Evolutionary conservation across 2,113 vertebrate species (phyloP).

Genomic region (Rallus limicola): DNA sequence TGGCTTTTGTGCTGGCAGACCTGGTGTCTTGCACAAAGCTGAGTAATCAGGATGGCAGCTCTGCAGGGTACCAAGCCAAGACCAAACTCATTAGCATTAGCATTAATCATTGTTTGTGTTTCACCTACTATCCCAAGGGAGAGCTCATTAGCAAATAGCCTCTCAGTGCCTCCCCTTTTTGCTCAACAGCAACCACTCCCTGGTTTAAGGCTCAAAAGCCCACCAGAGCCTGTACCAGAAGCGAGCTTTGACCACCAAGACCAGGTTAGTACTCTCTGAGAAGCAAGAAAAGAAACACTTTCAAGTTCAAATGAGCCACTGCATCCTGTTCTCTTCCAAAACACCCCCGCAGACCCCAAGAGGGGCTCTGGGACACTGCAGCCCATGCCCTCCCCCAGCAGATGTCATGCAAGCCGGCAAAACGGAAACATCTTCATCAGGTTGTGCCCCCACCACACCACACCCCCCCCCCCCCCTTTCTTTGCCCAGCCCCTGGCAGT

Average conservation of each 20-base stretch:
- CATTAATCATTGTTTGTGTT: slow-evolving; percentile 39
- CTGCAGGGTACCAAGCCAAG: neutral
- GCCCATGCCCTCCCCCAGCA: neutral
- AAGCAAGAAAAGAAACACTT: neutral
- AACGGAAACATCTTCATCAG: slow-evolving; percentile 26
- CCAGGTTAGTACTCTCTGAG: neutral
- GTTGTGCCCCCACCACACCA: no score
- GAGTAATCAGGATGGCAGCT: neutral
- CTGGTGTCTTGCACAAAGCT: neutral
- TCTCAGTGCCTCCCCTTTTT: neutral
- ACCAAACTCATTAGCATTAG: neutral
- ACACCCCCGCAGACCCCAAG: neutral
- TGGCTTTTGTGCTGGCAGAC: neutral
- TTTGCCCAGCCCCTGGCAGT: neutral
- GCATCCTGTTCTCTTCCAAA: neutral
- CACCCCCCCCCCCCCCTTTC: neutral
- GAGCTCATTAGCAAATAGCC: neutral
- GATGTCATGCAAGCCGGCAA: neutral
- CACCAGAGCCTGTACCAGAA: neutral
- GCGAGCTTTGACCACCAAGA: neutral
- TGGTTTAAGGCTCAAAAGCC: neutral
- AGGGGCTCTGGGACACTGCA: neutral
- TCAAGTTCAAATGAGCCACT: neutral
- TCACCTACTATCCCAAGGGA: neutral
- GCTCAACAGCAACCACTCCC: neutral